These are phyloP conservation scores for Macquaria australasica DNA, from an alignment of 2,113 vertebrate species.

Conservation along the genomic window DNA sequence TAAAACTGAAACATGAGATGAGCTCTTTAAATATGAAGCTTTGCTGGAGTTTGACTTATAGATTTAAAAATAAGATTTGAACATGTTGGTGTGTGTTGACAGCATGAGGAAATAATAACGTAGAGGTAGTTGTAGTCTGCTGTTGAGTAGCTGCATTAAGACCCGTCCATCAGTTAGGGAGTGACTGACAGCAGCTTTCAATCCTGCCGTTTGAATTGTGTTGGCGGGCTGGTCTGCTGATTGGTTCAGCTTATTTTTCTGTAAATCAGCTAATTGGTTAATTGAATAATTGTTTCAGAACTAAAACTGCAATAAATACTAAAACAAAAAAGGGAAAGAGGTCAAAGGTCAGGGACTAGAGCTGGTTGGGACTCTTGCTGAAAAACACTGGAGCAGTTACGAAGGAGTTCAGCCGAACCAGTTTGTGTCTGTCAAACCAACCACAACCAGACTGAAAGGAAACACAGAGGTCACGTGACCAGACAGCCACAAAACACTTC, in stretches of 20 bases:
- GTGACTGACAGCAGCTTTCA: no score
- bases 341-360: constrained; percentile 7
- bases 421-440: not conserved
- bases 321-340: not conserved
- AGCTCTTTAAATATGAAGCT: no score
- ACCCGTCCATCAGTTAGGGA: no score
- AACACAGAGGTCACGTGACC: constrained; percentile 50
- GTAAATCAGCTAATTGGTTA: not conserved
- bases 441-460: not conserved
- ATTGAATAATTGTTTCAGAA: not conserved
- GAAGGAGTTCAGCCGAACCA: not conserved
- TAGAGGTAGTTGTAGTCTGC: no score
- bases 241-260: no score
- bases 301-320: not conserved
- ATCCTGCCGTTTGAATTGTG: no score
- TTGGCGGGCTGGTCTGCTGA: no score
- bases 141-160: no score
- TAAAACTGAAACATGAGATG: no score
- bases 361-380: no score
- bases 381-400: not conserved
- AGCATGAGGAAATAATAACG: not conserved
- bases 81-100: not conserved
- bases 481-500: constrained; percentile 13
- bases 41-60: not conserved
- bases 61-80: not conserved